Evolutionary conservation across 2,888 invertebrate genomes (phyloP).

Genomic region (Altica lythri): DNA sequence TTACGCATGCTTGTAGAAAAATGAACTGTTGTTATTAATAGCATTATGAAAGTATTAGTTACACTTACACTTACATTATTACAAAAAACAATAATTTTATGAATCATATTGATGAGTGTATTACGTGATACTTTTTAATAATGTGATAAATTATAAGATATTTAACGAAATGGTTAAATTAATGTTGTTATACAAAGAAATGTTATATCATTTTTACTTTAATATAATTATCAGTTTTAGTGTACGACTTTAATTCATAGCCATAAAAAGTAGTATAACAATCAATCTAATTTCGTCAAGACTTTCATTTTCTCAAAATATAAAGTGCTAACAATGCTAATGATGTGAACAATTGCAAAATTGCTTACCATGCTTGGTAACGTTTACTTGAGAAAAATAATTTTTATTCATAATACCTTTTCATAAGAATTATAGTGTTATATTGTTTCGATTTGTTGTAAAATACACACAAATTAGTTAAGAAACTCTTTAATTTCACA

Average conservation of each 20-base stretch:
- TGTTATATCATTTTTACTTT: conserved; percentile 7
- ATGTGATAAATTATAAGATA: background rate
- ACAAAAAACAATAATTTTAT: too few species aligned
- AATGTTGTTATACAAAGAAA: conserved; percentile 4
- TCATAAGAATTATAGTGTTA: conserved; percentile 12
- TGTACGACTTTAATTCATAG: conserved; percentile 10
- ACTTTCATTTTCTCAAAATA: conserved; percentile 26
- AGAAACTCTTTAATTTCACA: conserved; percentile 7
- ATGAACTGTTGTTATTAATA: too few species aligned
- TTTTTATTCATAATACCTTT: conserved; percentile 10
- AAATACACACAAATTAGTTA: background rate
- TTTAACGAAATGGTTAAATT: background rate
- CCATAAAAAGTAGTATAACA: conserved; percentile 12
- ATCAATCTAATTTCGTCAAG: conserved; percentile 18
- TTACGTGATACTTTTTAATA: background rate
- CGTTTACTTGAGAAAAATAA: conserved; percentile 12
- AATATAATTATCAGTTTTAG: conserved; percentile 2
- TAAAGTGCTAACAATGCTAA: conserved; percentile 21
- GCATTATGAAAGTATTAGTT: too few species aligned
- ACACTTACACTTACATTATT: too few species aligned
- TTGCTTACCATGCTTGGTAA: conserved; percentile 11
- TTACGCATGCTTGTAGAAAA: too few species aligned
- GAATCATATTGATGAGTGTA: too few species aligned
- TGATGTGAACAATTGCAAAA: conserved; percentile 23
- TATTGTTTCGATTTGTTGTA: conserved; percentile 10